A percentile compares a stretch with the other conserved stretches of the same genome.
phyloP scores from a whole-genome alignment of 2,797 vertebrate species.

The Cirrhinus molitorella region DNA sequence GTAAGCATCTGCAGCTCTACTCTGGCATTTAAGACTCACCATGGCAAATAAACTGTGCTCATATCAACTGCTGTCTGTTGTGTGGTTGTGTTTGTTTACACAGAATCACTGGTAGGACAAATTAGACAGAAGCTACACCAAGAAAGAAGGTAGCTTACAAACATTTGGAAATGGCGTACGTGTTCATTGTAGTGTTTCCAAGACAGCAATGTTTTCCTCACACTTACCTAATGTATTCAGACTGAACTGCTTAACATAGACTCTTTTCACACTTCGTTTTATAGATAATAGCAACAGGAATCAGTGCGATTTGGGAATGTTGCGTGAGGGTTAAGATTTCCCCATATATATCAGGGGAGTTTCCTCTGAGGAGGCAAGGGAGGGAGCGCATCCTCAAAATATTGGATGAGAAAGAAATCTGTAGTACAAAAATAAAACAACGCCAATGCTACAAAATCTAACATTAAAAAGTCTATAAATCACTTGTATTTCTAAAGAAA shows the following conservation, averaged over 20 bases:
- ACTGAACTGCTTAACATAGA: background rate
- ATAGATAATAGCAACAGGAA: background rate
- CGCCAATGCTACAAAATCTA: no score
- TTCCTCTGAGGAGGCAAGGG: no score
- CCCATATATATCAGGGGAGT: no score
- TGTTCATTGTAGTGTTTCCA: background rate
- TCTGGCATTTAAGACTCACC: slow-evolving; percentile 15
- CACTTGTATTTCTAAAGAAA: no score
- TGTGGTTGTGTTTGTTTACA: slow-evolving; percentile 48
- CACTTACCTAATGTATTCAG: background rate
- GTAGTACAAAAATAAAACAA: no score
- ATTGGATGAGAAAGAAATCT: no score
- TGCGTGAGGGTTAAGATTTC: background rate
- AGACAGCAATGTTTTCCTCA: background rate
- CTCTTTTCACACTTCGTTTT: background rate
- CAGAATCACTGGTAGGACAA: slow-evolving; percentile 16
- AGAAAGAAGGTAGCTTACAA: slow-evolving; percentile 1
- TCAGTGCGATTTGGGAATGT: background rate
- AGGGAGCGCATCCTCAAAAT: no score
- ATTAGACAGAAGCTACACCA: slow-evolving; percentile 31
- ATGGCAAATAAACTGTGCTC: slow-evolving; percentile 23
- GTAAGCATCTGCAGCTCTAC: slow-evolving; percentile 40
- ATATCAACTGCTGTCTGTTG: slow-evolving; percentile 22
- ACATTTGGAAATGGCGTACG: background rate
- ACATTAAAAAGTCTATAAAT: no score